Base-by-base conservation (phyloP, 2,113 vertebrate species). In the Brachyhypopomus occidentalis region DNA sequence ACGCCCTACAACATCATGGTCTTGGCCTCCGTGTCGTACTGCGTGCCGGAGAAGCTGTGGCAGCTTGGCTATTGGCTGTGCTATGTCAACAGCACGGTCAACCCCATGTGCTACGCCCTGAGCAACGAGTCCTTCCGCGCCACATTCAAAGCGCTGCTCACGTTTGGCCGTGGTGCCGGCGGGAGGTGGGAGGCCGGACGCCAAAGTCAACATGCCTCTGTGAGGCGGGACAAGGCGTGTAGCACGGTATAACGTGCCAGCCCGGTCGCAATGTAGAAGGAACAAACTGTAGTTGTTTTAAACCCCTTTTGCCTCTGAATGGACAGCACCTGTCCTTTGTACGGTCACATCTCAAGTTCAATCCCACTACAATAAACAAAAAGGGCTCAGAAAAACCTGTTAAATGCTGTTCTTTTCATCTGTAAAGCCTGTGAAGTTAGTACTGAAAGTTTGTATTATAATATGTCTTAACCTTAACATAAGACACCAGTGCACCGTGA, bases 1-100 rank as follows among this genome's bases (percentile, higher is more conserved):
- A 93, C 92, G 0, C 94, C 94, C 0, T 95, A 95, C 86, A 95
- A 95, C 88, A 94, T 95, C 89, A 94, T 95, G 93, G 94, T 95
- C 90, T 89, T 95, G 85, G 93, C 94, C 66, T 95, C 94, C 20
- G 90, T 93, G 4, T 95, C 94, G 80, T 94, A 91, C 81, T 93
- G 92, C 0, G 89, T 95, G 17, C 94, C 94, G 0, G 88, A 86
- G 22, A 91, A 86, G 48, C 87, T 94, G 58, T 95, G 94, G 94
- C 90, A 94, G 72, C 86, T 95, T 77, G 94, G 94, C 72, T 95
- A 95, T 87, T 95, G 94, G 94, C 89, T 95, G 16, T 95, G 94
- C 83, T 95, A 95, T 0, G 91, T 95, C 77, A 95, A 95, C 87
- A 95, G 94, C 87, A 95, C 94, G 0, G 83, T 95, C 73, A 95